These are phyloP conservation scores for Diabrotica undecimpunctata DNA, from an alignment of 1,140 invertebrate genomes.

Conservation along the genomic window DNA sequence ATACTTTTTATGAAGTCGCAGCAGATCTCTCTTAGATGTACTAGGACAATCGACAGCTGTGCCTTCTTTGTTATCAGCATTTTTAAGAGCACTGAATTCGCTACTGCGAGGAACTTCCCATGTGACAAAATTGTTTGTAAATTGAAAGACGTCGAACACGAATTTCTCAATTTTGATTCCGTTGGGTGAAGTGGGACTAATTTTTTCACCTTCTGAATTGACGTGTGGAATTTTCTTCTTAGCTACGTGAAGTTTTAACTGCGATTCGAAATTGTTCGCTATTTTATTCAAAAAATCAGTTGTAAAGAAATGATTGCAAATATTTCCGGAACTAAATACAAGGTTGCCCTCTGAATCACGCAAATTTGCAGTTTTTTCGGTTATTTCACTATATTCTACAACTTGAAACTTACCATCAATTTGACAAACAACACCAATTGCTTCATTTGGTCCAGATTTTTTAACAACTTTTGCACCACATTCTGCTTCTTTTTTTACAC, in stretches of 20 bases:
- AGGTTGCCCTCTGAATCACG: constrained; percentile 75
- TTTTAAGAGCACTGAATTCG: constrained; percentile 97
- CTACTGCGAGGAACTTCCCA: constrained; percentile 90
- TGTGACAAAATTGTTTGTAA: constrained; percentile 84
- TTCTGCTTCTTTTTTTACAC: constrained; percentile 81
- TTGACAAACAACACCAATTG: constrained; percentile 93
- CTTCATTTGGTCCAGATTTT: constrained; percentile 86
- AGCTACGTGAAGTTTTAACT: constrained; percentile 89
- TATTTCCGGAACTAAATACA: constrained; percentile 91
- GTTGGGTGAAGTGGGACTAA: constrained; percentile 80
- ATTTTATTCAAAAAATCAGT: constrained; percentile 75
- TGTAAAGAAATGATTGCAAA: constrained; percentile 98
- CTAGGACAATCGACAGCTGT: constrained; percentile 86
- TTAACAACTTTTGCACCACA: constrained; percentile 96
- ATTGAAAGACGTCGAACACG: constrained; percentile 97
- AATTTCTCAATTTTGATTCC: constrained; percentile 99
- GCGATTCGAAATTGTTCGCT: constrained; percentile 58
- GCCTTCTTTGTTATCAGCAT: constrained; percentile 64
- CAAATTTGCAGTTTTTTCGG: constrained; percentile 78
- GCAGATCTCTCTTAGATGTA: constrained; percentile 77
- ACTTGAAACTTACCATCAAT: constrained; percentile 86
- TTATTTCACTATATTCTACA: constrained; percentile 97
- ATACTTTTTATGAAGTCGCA: constrained; percentile 78
- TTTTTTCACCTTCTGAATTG: constrained; percentile 65
- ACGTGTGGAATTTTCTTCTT: constrained; percentile 96